Evolutionary conservation across 2,113 vertebrate species (phyloP).

Genomic region (Calonectris borealis): DNA sequence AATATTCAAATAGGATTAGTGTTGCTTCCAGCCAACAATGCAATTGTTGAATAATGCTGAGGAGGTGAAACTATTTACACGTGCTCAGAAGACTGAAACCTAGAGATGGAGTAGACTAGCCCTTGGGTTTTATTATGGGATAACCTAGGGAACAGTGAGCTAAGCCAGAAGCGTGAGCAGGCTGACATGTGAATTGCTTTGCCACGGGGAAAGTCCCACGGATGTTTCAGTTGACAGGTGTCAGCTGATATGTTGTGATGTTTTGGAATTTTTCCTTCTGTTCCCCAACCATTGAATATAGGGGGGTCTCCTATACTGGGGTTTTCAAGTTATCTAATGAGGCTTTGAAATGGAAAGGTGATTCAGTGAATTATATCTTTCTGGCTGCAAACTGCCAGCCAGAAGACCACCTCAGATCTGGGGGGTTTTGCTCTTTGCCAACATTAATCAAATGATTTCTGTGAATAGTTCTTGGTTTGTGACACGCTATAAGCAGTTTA

Average conservation of each 20-base stretch:
- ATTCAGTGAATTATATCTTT: background rate
- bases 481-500: background rate
- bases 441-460: background rate
- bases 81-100: background rate
- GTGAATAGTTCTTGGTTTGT: background rate
- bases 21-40: background rate
- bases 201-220: fast-evolving
- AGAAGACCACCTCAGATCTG: background rate
- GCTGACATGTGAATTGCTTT: background rate
- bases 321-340: background rate
- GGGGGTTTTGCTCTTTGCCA: background rate
- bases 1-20: background rate
- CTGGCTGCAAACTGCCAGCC: background rate
- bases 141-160: background rate
- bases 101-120: background rate
- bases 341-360: background rate
- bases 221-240: background rate
- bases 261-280: background rate
- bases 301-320: background rate
- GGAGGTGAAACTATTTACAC: background rate
- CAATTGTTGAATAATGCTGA: background rate
- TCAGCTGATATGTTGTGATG: background rate
- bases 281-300: background rate
- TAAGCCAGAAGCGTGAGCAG: background rate
- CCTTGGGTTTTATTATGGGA: background rate